These are phyloP conservation scores for Anas bahamensis DNA, from an alignment of 2,797 vertebrate genomes.

Conservation along the genomic window DNA sequence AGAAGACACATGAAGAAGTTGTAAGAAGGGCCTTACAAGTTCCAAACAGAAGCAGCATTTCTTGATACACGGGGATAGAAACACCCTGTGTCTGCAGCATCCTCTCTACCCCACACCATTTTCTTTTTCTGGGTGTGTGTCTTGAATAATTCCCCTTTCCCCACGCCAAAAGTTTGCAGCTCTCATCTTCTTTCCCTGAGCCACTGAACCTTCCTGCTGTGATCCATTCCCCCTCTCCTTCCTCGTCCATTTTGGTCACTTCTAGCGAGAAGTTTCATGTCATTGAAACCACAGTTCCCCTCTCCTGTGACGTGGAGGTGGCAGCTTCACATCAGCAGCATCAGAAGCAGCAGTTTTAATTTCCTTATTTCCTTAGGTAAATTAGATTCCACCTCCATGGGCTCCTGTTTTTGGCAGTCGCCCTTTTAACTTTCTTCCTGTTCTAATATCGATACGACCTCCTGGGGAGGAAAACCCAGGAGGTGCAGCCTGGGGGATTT, in stretches of 20 bases:
- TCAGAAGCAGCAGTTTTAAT: neutral
- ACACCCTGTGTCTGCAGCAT: neutral
- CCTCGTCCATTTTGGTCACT: neutral
- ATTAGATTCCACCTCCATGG: neutral
- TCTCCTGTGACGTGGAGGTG: neutral
- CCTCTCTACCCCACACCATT: neutral
- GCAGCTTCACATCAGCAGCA: neutral
- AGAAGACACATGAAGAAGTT: neutral
- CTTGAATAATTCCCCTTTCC: neutral
- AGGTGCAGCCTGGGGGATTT: neutral
- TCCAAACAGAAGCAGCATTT: neutral
- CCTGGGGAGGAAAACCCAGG: neutral
- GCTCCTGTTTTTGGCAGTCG: neutral
- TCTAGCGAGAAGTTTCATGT: neutral
- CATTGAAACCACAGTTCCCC: neutral
- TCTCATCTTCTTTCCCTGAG: neutral
- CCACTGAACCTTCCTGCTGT: neutral
- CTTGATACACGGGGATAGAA: neutral
- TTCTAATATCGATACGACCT: neutral
- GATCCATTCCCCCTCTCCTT: neutral
- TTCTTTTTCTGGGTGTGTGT: neutral
- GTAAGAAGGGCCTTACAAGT: neutral
- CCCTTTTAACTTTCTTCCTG: neutral
- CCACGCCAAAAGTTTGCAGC: neutral
- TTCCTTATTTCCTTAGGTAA: neutral